phyloP scores from a whole-genome alignment of 2,888 invertebrate genomes.

The Horisme vitalbata region DNA sequence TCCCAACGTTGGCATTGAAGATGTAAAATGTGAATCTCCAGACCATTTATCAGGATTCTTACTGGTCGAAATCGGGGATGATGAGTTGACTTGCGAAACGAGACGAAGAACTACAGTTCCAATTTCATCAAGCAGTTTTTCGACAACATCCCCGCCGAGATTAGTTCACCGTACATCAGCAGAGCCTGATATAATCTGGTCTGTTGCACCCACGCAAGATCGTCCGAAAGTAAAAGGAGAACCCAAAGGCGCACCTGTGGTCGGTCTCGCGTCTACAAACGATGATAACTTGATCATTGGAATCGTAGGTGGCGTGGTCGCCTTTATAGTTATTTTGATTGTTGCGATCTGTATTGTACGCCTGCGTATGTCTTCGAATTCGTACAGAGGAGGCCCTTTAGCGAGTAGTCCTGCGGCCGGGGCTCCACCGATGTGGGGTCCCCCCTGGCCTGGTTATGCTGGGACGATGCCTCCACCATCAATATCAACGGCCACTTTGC shows the following conservation, averaged over 20 bases:
- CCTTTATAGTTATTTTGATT: slow-evolving; percentile 93
- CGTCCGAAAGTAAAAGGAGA: slow-evolving; percentile 82
- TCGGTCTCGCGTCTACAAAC: slow-evolving; percentile 84
- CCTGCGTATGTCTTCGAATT: slow-evolving; percentile 86
- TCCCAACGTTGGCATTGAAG: slow-evolving; percentile 84
- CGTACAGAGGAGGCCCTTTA: slow-evolving; percentile 87
- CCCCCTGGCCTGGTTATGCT: slow-evolving; percentile 81
- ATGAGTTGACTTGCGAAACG: slow-evolving; percentile 90
- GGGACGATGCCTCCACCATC: slow-evolving; percentile 84
- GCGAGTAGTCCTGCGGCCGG: slow-evolving; percentile 84
- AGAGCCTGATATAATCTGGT: slow-evolving; percentile 96
- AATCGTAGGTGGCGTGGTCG: slow-evolving; percentile 96
- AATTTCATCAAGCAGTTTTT: slow-evolving; percentile 62
- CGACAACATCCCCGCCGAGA: slow-evolving; percentile 73
- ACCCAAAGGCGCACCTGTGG: slow-evolving; percentile 82
- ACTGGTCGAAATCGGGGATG: slow-evolving; percentile 90
- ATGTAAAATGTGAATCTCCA: slow-evolving; percentile 86
- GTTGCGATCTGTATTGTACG: slow-evolving; percentile 95
- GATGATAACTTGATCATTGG: slow-evolving; percentile 97
- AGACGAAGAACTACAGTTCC: slow-evolving; percentile 78
- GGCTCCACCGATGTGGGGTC: slow-evolving; percentile 83
- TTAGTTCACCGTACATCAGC: slow-evolving; percentile 85
- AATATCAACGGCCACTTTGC: slow-evolving; percentile 85
- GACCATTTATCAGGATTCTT: slow-evolving; percentile 86
- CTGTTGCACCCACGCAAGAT: slow-evolving; percentile 88